phyloP scores from a whole-genome alignment of 2,113 vertebrate genomes.

The rat (Rattus norvegicus) region DNA sequence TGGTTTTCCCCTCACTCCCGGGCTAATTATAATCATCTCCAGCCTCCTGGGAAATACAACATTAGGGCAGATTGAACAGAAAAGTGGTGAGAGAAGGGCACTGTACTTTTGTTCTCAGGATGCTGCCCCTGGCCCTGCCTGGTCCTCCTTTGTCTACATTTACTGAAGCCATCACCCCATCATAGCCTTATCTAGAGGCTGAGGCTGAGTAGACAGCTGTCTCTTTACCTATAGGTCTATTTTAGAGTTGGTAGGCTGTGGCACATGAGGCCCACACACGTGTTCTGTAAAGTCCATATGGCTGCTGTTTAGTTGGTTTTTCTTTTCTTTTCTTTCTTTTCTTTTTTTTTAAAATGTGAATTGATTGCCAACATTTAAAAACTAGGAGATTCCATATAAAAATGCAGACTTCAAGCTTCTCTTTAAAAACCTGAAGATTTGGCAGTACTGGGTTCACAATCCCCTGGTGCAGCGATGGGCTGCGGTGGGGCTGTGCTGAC shows the following conservation, averaged over 20 bases:
- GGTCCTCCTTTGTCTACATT: neutral
- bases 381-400: constrained; percentile 73
- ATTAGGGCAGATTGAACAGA: constrained; percentile 58
- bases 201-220: neutral
- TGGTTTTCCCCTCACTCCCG: constrained; percentile 74
- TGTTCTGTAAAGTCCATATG: constrained; percentile 54
- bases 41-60: constrained; percentile 74
- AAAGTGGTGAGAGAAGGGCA: neutral
- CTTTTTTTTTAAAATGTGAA: constrained; percentile 4
- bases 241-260: constrained; percentile 52
- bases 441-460: neutral
- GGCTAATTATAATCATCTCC: constrained; percentile 55
- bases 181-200: neutral
- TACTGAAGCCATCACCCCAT: neutral
- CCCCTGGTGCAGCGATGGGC: accelerated
- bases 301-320: neutral
- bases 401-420: constrained; percentile 67
- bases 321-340: neutral
- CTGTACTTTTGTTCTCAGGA: neutral
- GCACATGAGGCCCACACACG: constrained; percentile 64
- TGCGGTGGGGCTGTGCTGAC: neutral
- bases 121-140: neutral
- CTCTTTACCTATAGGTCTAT: constrained; percentile 23
- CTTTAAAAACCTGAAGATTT: constrained; percentile 55
- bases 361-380: constrained; percentile 66